Evolutionary conservation across 2,888 invertebrate genomes (phyloP).

Genomic region (Scrobipalpa atriplicella): DNA sequence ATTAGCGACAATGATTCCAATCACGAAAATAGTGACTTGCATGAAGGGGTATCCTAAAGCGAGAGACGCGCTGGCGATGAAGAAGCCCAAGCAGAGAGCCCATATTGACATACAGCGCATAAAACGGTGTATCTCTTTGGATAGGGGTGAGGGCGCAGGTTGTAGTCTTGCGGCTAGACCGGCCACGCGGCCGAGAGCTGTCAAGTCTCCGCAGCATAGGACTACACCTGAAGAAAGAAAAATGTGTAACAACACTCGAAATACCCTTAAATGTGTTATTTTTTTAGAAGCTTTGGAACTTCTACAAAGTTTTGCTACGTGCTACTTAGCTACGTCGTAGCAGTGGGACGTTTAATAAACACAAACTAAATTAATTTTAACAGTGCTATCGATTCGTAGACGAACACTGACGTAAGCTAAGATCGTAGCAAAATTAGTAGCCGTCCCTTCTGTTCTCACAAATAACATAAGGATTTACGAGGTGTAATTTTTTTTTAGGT

Average conservation of each 20-base stretch:
- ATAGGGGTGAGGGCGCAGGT: conserved; percentile 97
- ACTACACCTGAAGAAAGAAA: conserved; percentile 81
- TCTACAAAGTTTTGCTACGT: not conserved
- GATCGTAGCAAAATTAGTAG: too few species aligned
- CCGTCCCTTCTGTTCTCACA: too few species aligned
- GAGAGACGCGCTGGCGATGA: conserved; percentile 97
- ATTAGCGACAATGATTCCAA: conserved; percentile 98
- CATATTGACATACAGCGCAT: conserved; percentile 97
- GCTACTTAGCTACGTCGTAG: not conserved
- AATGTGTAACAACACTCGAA: not conserved
- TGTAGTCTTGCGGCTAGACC: conserved; percentile 95
- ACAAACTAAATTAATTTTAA: too few species aligned
- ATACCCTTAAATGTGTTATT: too few species aligned
- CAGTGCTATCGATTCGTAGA: too few species aligned
- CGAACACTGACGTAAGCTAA: too few species aligned
- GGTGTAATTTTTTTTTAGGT: too few species aligned
- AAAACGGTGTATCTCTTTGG: conserved; percentile 97
- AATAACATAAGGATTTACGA: too few species aligned
- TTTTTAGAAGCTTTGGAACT: too few species aligned
- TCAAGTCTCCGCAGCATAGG: conserved; percentile 92
- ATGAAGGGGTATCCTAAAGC: conserved; percentile 98
- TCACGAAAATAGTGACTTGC: conserved; percentile 98
- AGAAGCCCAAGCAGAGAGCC: conserved; percentile 93
- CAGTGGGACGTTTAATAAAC: too few species aligned
- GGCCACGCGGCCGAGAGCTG: conserved; percentile 95